Base-by-base conservation (phyloP, 2,888 invertebrate genomes). In the Anoncus sp. region DNA sequence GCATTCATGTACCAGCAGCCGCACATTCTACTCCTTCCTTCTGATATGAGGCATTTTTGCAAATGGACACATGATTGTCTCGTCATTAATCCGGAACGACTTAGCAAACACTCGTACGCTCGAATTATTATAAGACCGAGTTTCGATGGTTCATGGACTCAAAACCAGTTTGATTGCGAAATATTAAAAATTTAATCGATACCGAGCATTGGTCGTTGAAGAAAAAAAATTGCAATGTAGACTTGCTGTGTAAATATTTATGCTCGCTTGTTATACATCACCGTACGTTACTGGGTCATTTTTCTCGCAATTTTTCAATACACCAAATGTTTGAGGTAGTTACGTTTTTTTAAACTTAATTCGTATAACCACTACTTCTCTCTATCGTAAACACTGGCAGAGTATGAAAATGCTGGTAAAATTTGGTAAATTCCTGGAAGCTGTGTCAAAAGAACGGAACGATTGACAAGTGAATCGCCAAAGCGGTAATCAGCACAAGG, bases 21-120 rank as follows among this genome's bases (percentile, higher is more conserved):
- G 5, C 97, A 98, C 89, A 86, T 98, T 59, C 92, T 98, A 16
- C 91, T 98, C 75, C 90, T 97, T 83, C 98, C 98, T 0, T 98
- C 98, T 3, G 96, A 96, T 90, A 94, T 98, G 84, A 94, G 95
- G 88, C 94, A 95, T 90, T 98, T 97, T 85, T 92, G 93, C 14
- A 92, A 97, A 96, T 94, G 95, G 83, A 93, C 97, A 20, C 94
- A 95, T 84, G 96, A 95, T 1, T 96, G 96, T 84, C 92, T 97
- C 35, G 95, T 96, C 12, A 92, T 98, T 20, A 98, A 98, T 92
- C 98, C 98, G 0, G 98, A 97, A 83, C 94, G 95, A 75, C 89
- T 98, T 67, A 93, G 95, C 0, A 97, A 97, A 90, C 96, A 95
- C 55, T 96, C 96, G 0, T 98, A 95, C 92, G 95, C 95, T 0